Conservation (phyloP, 1,140 invertebrate genomes). For the Heliconius hewitsoni region DNA sequence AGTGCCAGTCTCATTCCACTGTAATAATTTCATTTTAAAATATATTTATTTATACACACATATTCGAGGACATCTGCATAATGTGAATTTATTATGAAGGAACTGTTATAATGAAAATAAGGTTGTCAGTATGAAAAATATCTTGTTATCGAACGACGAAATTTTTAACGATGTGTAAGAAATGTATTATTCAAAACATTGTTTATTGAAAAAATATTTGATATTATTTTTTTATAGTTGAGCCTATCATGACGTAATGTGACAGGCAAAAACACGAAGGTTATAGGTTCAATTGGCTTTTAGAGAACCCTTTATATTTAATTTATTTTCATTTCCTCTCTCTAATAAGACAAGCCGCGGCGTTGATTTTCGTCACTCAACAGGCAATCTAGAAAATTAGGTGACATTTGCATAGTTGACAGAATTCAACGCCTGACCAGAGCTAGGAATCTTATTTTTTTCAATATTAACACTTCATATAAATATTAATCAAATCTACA, state of each 20-base stretch:
- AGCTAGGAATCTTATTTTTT: no score
- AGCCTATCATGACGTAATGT: no score
- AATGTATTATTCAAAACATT: neutral
- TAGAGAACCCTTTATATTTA: neutral
- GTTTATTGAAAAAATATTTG: no score
- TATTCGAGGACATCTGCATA: conserved; percentile 16
- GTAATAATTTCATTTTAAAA: conserved; percentile 19
- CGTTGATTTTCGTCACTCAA: neutral
- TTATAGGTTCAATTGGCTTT: neutral
- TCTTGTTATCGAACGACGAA: neutral
- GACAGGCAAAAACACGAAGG: neutral
- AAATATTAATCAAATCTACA: neutral
- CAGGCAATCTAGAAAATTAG: neutral
- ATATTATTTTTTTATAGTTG: no score
- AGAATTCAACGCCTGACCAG: no score
- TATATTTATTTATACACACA: neutral
- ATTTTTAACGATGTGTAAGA: neutral
- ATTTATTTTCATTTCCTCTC: neutral
- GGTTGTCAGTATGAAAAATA: neutral
- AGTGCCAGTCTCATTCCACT: conserved; percentile 8
- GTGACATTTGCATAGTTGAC: no score
- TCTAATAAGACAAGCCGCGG: neutral
- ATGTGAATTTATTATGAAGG: conserved; percentile 19
- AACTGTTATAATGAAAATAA: neutral
- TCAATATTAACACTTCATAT: no score